Conservation (phyloP, 2,888 invertebrate genomes). For the Chloromyia formosa region DNA sequence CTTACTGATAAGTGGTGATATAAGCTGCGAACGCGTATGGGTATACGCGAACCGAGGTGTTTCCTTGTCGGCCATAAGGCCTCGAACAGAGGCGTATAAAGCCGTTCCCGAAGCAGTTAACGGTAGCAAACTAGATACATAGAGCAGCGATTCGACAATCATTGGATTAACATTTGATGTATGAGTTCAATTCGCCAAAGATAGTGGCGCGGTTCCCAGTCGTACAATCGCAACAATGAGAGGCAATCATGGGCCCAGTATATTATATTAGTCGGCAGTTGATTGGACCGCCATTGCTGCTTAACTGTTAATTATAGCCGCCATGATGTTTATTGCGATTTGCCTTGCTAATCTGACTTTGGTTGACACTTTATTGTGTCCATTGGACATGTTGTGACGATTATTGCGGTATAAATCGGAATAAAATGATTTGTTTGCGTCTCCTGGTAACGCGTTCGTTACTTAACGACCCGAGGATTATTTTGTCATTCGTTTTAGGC, state of each 20-base stretch:
- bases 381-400: constrained; percentile 6
- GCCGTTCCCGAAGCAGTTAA: background rate
- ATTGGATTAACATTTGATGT: constrained; percentile 36
- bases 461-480: background rate
- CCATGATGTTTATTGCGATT: constrained; percentile 33
- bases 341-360: constrained; percentile 22
- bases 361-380: constrained; percentile 24
- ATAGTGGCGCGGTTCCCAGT: background rate
- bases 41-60: background rate
- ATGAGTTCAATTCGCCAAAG: constrained; percentile 39
- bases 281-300: constrained; percentile 28
- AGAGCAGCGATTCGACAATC: constrained; percentile 13
- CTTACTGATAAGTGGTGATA: constrained; percentile 14
- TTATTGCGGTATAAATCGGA: constrained; percentile 24
- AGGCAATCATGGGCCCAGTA: constrained; percentile 7
- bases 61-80: background rate
- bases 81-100: constrained; percentile 2
- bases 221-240: background rate
- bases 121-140: background rate
- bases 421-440: constrained; percentile 34
- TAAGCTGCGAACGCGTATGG: background rate
- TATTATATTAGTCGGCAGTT: background rate
- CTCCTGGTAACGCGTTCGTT: background rate
- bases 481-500: too few species aligned
- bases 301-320: constrained; percentile 18